Base-by-base conservation (phyloP, 2,797 vertebrate genomes). In the Gobio occitaniae region DNA sequence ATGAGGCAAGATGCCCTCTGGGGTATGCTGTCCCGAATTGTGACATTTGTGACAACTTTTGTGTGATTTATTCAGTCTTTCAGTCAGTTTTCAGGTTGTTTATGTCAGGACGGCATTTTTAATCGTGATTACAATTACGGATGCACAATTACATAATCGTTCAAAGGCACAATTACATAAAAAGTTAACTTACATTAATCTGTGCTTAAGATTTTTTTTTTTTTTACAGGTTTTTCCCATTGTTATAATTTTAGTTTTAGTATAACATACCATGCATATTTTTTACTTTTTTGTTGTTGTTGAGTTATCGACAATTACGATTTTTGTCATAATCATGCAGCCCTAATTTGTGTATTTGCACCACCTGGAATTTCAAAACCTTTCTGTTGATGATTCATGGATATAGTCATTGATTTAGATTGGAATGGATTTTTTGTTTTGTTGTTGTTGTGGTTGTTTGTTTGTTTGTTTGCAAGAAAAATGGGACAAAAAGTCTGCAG, bases 31-130 rank as follows among this genome's bases (percentile, higher is more conserved):
- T 68, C 47, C 78, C 3, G 44, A 36, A 50, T 50, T 66, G 50
- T 38, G 63, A 68, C 47, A 52, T 50, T 54, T 54, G 1, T 77
- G 93, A 95, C 92, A 90, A 92, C 11, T 15, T 91, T 89, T 91
- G 25, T 52, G 71, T 25, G 32, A 56, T 76, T 38, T 56, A 56
- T 38, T 56, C 3, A 7, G 13, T 65, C 29, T 32, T 65, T 56
- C 19, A 59, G 6, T 77, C 19, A 77, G 12, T 41, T 77, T 59
- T 77, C 12, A 59, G 12, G 12, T 41, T 59, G 9, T 44, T 44
- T 44, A 9, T 44, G 41, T 44, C 9, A 44, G 8, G 41, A 2
- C 2, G 8, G 41, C 41, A 44, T 38, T 38, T 38, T 5, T 38
- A 38, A 38, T 6, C 38, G 38, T 38, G 38, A 38, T 38, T 38